Evolutionary conservation across 2,888 invertebrate genomes (phyloP), one percentile per base, ranked within the genome.

Genomic region (Lithosia quadra): DNA sequence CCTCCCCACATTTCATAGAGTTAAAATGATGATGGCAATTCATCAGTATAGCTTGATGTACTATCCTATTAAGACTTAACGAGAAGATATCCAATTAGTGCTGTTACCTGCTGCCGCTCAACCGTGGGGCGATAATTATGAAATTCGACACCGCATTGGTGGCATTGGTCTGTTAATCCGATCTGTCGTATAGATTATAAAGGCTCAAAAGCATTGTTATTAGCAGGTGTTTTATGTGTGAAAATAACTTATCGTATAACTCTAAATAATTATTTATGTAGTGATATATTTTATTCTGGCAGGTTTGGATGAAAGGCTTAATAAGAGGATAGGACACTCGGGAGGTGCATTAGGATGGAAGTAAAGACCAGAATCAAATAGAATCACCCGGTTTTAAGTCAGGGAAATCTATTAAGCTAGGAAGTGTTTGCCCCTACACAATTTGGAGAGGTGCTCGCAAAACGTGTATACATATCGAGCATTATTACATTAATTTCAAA

Each of bases 71-170:
- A 73, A 75, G 79, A 67, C 76, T 79, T 84, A 80, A 81, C 82
- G 79, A 76, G 67, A 70, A 62, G 75, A 69, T 70, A 80, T 78
- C 82, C 85, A 85, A 85, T 87, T 87, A 87, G 77, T 63, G 74
- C 69, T 78, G 77, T 75, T 82, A 81, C 84, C 84, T 75, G 80
- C 61, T 39, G 63, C 62, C 68, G 71, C 68, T 68, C 71, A 60
- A 71, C 57, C 62, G 71, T 68, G 67, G 53, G 59, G 60, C 73
- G 77, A 72, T 80, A 75, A 75, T 81, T 76, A 79, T 81, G 76
- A 81, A 81, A 81, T 76, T 73, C 65, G 72, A 76, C 71, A 74
- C 77, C 74, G 13, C 64, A 75, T 21, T 67, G 74, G 70, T 34
- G 34, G 34, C 34, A 49, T 49, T 49, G n/a, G 49, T 71, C 59